phyloP scores from a whole-genome alignment of 2,888 invertebrate species.

The Acleris sparsana region DNA sequence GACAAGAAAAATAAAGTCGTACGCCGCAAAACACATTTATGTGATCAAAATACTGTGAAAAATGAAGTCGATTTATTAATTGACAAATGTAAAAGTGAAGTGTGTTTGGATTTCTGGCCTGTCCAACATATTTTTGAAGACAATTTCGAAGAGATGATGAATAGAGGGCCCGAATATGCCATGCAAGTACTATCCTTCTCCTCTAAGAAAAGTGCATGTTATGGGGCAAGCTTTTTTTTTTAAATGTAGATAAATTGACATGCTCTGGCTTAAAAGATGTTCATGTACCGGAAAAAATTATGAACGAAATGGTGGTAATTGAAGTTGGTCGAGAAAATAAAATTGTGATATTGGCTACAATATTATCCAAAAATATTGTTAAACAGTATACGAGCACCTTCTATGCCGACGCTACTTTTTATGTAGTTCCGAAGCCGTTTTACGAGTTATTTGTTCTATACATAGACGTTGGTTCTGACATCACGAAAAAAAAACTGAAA shows the following conservation, averaged over 20 bases:
- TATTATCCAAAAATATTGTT: not conserved
- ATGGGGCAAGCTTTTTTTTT: not conserved
- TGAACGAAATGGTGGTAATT: not conserved
- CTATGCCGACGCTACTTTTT: not conserved
- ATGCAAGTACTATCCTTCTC: not conserved
- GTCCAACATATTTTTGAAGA: not conserved
- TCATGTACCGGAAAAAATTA: not conserved
- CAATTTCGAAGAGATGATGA: not conserved
- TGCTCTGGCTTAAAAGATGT: not conserved
- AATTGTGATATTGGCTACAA: not conserved
- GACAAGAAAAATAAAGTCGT: not conserved
- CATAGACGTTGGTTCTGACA: not conserved
- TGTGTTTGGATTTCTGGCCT: not conserved
- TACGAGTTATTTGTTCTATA: not conserved
- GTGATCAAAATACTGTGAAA: not conserved
- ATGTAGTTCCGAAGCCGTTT: slow-evolving; percentile 1
- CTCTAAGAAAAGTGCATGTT: not conserved
- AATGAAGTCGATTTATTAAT: not conserved
- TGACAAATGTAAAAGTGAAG: not conserved
- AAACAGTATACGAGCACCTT: not conserved
- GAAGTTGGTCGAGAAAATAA: not conserved
- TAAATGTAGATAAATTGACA: not conserved
- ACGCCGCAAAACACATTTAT: not conserved
- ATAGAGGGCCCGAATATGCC: not conserved
- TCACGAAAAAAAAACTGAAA: not conserved